Base-by-base conservation (phyloP, 2,888 invertebrate genomes). In the Dromius quadrimaculatus region DNA sequence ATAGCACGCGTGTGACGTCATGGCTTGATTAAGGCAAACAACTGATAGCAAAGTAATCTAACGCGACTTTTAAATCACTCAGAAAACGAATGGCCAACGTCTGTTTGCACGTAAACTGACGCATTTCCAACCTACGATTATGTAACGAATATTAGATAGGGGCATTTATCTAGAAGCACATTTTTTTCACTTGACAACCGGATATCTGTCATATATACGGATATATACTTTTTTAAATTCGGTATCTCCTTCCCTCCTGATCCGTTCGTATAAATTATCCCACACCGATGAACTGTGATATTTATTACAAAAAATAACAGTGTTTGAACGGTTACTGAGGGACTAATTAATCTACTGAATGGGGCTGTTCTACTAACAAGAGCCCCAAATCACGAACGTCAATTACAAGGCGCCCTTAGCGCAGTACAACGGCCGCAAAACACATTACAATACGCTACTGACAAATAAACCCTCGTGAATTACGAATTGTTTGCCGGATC, bases 331-430 rank as follows among this genome's bases (percentile, higher is more conserved):
- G 15, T 36, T 59, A 59, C 59, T 59, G 17, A 59, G 59, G 59
- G 54, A 57, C 15, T 57, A 54, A 66, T 66, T 66, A 66, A 66
- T 66, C 66, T 23, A 22, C 54, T 54, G 41, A 66, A 66, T 66
- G 50, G 23, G 19, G 54, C 36, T 28, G 41, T 22, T 38, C 22
- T 57, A 38, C 63, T 63, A 63, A 63, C 63, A 63, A 63, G 66
- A 22, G 54, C 57, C 17, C 66, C 54, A 66, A 66, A 66, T 66
- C 66, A 66, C 66, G 66, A 36, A 66, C 66, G 54, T 66, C 54
- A 66, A 66, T 66, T 66, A 66, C 66, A 66, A 23, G 28, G 19
- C 28, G 13, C 36, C 17, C 47, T 6, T 22, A 15, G 22, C 63
- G 17, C 17, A 43, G n/a, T n/a, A n/a, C n/a, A n/a, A n/a, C n/a